phyloP scores from a whole-genome alignment of 64 coral and sea anemone genomes.

The Pocillopora verrucosa region DNA sequence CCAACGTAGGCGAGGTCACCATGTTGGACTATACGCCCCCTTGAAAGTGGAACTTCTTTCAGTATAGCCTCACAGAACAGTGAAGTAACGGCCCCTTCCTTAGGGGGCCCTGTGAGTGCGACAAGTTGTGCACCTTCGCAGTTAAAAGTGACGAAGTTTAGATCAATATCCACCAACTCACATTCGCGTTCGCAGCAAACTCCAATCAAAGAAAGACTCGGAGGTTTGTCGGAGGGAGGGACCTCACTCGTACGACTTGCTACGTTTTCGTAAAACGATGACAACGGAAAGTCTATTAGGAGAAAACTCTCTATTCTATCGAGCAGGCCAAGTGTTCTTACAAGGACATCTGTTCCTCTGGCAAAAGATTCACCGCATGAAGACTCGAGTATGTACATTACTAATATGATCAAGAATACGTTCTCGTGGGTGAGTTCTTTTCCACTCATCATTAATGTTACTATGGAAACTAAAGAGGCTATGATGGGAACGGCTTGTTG shows the following conservation, averaged over 20 bases:
- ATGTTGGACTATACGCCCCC: constrained; percentile 46
- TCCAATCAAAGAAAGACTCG: constrained; percentile 33
- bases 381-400: constrained; percentile 7
- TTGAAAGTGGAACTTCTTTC: constrained; percentile 20
- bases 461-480: not conserved
- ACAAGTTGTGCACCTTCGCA: constrained; percentile 44
- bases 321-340: not conserved
- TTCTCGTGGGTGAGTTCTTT: not conserved
- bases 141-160: constrained; percentile 54
- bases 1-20: constrained; percentile 40
- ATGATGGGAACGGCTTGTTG: constrained; percentile 13
- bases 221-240: not conserved
- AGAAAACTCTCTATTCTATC: constrained; percentile 20
- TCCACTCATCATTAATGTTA: not conserved
- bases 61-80: constrained; percentile 60
- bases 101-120: constrained; percentile 55
- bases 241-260: not conserved
- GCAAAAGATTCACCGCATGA: constrained; percentile 13
- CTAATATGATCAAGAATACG: constrained; percentile 4
- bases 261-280: not conserved
- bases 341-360: constrained; percentile 5
- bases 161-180: constrained; percentile 17
- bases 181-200: constrained; percentile 45
- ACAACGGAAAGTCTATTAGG: not conserved
- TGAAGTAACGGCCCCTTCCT: constrained; percentile 46